Conservation (phyloP, 2,797 vertebrate species). For the Enteromius paludinosus region DNA sequence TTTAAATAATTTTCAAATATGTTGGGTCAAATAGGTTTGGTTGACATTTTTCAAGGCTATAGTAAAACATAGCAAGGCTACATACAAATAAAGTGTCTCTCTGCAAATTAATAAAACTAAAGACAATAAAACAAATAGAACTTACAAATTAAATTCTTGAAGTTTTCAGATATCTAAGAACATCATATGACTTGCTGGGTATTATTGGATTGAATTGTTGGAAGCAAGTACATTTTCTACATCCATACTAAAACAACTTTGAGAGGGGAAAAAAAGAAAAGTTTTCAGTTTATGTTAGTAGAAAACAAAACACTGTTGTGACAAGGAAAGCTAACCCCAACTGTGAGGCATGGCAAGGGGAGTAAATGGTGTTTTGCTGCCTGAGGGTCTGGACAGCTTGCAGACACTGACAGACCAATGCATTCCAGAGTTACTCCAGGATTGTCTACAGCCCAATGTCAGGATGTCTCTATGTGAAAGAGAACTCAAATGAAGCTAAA, state of each 20-base stretch:
- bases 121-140: neutral
- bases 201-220: neutral
- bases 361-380: neutral
- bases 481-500: neutral
- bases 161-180: neutral
- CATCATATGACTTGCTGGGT: neutral
- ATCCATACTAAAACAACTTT: neutral
- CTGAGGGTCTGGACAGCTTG: conserved; percentile 9
- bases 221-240: neutral
- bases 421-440: neutral
- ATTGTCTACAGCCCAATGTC: neutral
- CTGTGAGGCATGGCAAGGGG: neutral
- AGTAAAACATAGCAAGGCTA: neutral
- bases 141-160: neutral
- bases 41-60: neutral
- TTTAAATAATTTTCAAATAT: no score
- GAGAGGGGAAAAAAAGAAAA: neutral
- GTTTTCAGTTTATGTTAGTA: neutral
- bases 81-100: neutral
- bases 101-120: neutral
- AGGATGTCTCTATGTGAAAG: neutral
- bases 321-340: neutral
- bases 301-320: neutral
- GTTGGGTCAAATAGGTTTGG: no score
- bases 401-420: conserved; percentile 2